Base-by-base conservation (phyloP, 2,113 vertebrate genomes). In the Gymnocephalus cernua region DNA sequence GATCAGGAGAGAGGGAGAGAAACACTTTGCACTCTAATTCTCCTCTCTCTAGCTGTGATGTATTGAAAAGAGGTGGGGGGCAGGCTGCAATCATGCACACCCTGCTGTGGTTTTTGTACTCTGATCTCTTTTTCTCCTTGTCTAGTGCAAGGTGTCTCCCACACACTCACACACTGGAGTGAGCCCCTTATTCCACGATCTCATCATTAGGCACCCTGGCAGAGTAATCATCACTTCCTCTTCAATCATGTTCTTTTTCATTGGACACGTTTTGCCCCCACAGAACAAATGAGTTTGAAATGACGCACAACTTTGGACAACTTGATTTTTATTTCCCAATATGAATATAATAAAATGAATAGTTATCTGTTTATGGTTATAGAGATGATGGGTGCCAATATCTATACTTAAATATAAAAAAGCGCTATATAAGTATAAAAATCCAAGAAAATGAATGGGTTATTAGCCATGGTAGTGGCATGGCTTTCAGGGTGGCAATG, bases 1-100 rank as follows among this genome's bases (percentile, higher is more conserved):
- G 70, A 87, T 74, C 25, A 73, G 51, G 77, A 65, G 66, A 72
- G 53, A 73, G n/a, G n/a, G 80, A 79, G 66, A 70, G 83, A 76
- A 51, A 50, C 64, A 67, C 74, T 80, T 78, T 82, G 54, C 71
- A 80, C 77, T 87, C 89, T 91, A 87, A 89, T 92, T 84, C 84
- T 69, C 76, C 47, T 83, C 74, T 74, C 77, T 82, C 86, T 77
- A 5, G 80, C 66, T 81, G 85, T 65, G 82, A 69, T 80, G 57
- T 89, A 77, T 87, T 88, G 88, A 85, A 85, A 73, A 68, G 79
- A 81, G 67, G 88, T 53, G 70, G 81, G 84, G 88, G 75, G 75
- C 67, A 35, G 79, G 47, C 48, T 7, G 72, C 88, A 92, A 92
- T 91, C 87, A 89, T 68, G 58, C 41, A 53, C 77, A 72, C 84